Conservation (phyloP, 2,888 invertebrate genomes). For the Platycnemis pennipes region DNA sequence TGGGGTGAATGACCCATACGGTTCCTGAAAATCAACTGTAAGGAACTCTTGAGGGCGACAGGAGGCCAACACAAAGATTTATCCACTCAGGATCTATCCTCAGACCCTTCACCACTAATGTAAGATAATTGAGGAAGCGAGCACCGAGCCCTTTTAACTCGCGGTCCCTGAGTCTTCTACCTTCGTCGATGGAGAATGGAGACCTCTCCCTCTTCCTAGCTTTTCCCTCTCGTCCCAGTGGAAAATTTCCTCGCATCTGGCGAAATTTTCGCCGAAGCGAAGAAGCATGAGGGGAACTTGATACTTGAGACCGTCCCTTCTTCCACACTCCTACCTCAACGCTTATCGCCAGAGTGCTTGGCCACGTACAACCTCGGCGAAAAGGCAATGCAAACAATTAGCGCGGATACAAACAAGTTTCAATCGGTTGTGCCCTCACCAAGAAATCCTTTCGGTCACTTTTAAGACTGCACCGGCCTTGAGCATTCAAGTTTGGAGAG, state of each 20-base stretch:
- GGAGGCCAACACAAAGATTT: not conserved
- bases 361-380: too few relatives aligned
- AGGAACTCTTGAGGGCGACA: not conserved
- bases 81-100: not conserved
- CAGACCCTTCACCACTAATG: not conserved
- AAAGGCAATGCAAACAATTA: too few relatives aligned
- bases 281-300: not conserved
- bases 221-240: too few relatives aligned
- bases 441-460: too few relatives aligned
- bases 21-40: not conserved
- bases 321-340: too few relatives aligned
- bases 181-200: not conserved
- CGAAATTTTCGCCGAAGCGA: not conserved
- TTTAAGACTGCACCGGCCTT: too few relatives aligned
- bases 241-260: not conserved
- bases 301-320: too few relatives aligned
- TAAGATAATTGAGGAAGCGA: not conserved
- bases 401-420: too few relatives aligned
- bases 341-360: too few relatives aligned
- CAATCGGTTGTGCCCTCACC: too few relatives aligned
- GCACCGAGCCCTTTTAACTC: not conserved
- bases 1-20: too few relatives aligned
- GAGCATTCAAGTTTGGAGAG: too few relatives aligned
- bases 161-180: not conserved
- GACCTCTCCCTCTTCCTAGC: not conserved